Base-by-base conservation (phyloP, 2,113 vertebrate genomes). In the Piprites chloris region DNA sequence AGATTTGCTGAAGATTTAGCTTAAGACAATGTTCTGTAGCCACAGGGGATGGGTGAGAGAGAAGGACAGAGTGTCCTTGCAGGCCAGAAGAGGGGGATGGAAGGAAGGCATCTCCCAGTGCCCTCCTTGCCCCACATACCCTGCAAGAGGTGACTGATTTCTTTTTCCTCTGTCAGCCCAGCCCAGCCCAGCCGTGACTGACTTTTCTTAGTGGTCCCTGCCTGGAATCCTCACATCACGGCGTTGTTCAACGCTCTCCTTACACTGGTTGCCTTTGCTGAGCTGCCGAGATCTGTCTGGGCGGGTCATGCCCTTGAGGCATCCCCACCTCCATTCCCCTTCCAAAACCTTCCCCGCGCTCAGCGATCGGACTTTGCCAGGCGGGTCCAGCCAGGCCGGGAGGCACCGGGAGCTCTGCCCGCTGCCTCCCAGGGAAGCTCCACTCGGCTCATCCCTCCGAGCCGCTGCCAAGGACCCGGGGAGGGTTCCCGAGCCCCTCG, bases 1-100 rank as follows among this genome's bases (percentile, higher is more conserved):
- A 92, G 83, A 95, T 68, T 58, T 93, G 56, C 73, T 89, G 83
- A 92, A 90, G 86, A 90, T 94, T 93, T 85, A 87, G 76, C 56
- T 87, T 89, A 82, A 89, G 86, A 93, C n/a, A 94, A 75, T 87
- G 37, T 78, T 92, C 35, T 58, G 44, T 84, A 85, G 87, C n/a
- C 66, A 33, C 71, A 26, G 82, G 41, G 26, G 50, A 77, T 61
- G 42, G 10, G 8, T 30, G 73, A 74, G 61, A 74, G 61, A 18
- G 67, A 81, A 94, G 90, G 83, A 74, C 84, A 76, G 49, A 22
- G 37, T 66, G 95, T 89, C 86, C 90, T 96, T 96, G 88, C 49
- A 75, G 52, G 61, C 65, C 49, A 46, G n/a, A 71, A 44, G 39
- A 68, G 27, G 37, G 5, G 8, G 12, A 10, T 66, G 62, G 37